phyloP scores from a whole-genome alignment of 2,797 vertebrate species.

The Rhabdophis nuchalis region DNA sequence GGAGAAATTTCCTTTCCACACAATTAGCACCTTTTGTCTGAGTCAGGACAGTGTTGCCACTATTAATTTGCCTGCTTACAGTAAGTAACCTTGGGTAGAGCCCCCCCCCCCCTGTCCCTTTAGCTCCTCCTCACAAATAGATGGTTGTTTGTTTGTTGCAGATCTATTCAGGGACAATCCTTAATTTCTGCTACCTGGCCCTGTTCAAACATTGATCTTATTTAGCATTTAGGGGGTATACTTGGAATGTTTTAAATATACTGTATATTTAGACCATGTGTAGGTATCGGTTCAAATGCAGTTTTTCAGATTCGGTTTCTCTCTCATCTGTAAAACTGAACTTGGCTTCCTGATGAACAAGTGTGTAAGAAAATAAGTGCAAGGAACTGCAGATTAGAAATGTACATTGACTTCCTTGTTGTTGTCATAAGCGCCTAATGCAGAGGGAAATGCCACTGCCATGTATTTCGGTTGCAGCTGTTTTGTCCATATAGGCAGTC shows the following conservation, averaged over 20 bases:
- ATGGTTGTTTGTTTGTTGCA: neutral
- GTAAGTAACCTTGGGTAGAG: neutral
- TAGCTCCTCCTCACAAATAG: neutral
- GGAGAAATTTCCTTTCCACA: constrained; percentile 52
- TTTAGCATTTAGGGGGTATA: neutral
- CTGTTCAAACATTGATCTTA: neutral
- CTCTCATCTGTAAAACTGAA: neutral
- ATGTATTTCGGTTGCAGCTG: neutral
- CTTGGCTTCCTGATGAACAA: neutral
- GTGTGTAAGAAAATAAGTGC: too few relatives aligned
- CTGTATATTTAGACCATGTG: neutral
- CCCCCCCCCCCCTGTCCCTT: too few relatives aligned
- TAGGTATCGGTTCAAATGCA: neutral
- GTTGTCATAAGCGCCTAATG: neutral
- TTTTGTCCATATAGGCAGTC: neutral
- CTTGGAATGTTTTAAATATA: too few relatives aligned
- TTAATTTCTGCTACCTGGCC: neutral
- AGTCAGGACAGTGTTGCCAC: constrained; percentile 8
- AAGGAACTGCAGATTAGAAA: neutral
- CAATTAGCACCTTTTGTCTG: constrained; percentile 45
- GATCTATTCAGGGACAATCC: neutral
- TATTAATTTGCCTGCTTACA: constrained; percentile 23
- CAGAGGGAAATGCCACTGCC: too few relatives aligned
- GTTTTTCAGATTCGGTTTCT: neutral
- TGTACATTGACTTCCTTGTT: too few relatives aligned